Base-by-base conservation (phyloP, 2,113 vertebrate genomes). In the Cepphus grylle region DNA sequence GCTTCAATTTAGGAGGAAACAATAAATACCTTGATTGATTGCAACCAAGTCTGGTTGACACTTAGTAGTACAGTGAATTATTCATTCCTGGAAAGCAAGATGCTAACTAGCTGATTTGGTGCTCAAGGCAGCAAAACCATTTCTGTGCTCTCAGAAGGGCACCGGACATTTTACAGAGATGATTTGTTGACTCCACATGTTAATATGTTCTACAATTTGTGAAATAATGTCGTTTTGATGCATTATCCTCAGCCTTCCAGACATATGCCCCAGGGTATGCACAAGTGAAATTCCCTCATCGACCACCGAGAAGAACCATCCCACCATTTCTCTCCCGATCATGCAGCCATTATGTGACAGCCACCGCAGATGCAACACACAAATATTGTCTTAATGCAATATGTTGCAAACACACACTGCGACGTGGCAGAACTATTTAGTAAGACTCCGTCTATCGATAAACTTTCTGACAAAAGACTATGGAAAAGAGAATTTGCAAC, bases 11-110 rank as follows among this genome's bases (percentile, higher is more conserved):
- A 55, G 70, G 56, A 78, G 32, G 59, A 95, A 87, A 85, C 69
- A 90, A 93, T 95, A 94, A 95, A 93, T 84, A 77, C 38, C n/a
- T 87, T 95, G 94, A 96, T 77, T 95, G 94, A 97, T 90, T 94
- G 88, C 93, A 79, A 80, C 55, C 85, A 91, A 78, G 78, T 18
- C 70, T 85, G 50, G 87, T 23, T 95, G 92, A 79, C 84, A 79
- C 69, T 90, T 80, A 23, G 49, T 27, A 87, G 67, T 59, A 90
- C 56, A 76, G 84, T 91, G 83, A 91, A 94, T 95, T 91, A 94
- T 87, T 94, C 84, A 90, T 93, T 96, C 91, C 67, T 96, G 84
- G 81, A 95, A 94, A 97, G 92, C 65, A 70, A 78, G 93, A 84
- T 62, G 79, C 84, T 95, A 96, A 94, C 95, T 88, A 94, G 53